These are phyloP conservation scores for Laticauda laticaudata DNA, from an alignment of 2,113 vertebrate genomes.

Conservation along the genomic window DNA sequence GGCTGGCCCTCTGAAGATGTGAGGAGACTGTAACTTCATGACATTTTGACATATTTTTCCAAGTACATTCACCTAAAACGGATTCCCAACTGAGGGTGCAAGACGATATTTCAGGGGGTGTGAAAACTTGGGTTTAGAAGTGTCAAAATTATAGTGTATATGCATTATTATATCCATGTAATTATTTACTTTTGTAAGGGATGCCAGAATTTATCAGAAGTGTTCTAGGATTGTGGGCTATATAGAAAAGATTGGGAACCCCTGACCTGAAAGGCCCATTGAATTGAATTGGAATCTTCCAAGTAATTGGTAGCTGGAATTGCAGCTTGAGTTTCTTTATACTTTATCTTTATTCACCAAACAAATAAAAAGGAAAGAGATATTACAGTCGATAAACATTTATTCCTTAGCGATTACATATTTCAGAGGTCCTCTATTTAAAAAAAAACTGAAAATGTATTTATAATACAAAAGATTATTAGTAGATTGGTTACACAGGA, in stretches of 20 bases:
- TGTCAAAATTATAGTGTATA: too few species aligned
- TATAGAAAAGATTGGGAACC: neutral
- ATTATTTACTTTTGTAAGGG: too few species aligned
- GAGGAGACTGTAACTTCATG: neutral
- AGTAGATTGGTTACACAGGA: slow-evolving; percentile 18
- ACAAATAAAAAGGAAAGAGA: slow-evolving; percentile 14
- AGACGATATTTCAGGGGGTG: too few species aligned
- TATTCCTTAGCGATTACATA: slow-evolving; percentile 10
- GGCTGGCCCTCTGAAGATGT: neutral
- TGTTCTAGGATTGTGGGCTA: too few species aligned
- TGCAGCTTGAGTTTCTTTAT: neutral
- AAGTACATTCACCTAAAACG: neutral
- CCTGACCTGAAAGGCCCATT: neutral
- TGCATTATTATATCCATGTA: too few species aligned
- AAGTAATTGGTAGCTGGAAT: neutral
- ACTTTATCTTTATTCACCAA: slow-evolving; percentile 1
- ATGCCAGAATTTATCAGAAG: too few species aligned
- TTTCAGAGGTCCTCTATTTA: slow-evolving; percentile 23
- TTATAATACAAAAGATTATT: slow-evolving; percentile 44
- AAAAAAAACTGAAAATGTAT: slow-evolving; percentile 27
- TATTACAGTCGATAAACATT: neutral
- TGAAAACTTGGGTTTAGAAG: too few species aligned
- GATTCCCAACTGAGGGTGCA: neutral
- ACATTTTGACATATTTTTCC: neutral
- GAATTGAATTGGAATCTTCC: neutral